Base-by-base conservation (phyloP, 2,797 vertebrate genomes). In the Falco peregrinus region DNA sequence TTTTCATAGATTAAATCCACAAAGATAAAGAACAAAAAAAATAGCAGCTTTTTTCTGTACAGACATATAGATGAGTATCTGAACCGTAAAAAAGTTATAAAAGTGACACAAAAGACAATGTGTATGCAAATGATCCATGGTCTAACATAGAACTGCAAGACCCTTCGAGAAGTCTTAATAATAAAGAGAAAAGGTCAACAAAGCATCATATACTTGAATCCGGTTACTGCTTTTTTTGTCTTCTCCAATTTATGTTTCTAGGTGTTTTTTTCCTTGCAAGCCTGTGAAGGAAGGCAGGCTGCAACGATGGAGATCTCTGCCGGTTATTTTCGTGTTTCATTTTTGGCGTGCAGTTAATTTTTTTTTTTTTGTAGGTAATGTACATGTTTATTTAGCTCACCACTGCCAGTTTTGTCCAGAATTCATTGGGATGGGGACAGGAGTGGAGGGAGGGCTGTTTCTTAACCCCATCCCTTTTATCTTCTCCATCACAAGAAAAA, bases 21-120 rank as follows among this genome's bases (percentile, higher is more conserved):
- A 98, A 98, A 99, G 98, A 98, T 98, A 99, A 98, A 99, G 98
- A 99, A 99, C 98, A 98, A 98, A 98, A 98, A 98, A 99, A 99
- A 99, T 99, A 99, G 99, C 99, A 99, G 99, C 99, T 99, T 99
- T 98, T 98, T 99, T 99, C 98, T 99, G 99, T 99, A 99, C 98
- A 99, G 98, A 99, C 98, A 98, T 98, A 99, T 98, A 99, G 98
- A 98, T 99, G 98, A 99, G 99, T 98, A 99, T 99, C 98, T 98
- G 98, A 99, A 99, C 98, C 96, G 97, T 99, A 99, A 99, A 99
- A 99, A 99, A 99, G 98, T 98, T 99, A 98, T 98, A 99, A 99
- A 99, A 99, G 99, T 99, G 99, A 99, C 98, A 98, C 98, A 98
- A 98, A 98, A 98, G 98, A 99, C 98, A 97, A 98, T 98, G 98